These are phyloP conservation scores for Oncorhynchus mykiss DNA, from an alignment of 2,113 vertebrate genomes.

Conservation along the genomic window DNA sequence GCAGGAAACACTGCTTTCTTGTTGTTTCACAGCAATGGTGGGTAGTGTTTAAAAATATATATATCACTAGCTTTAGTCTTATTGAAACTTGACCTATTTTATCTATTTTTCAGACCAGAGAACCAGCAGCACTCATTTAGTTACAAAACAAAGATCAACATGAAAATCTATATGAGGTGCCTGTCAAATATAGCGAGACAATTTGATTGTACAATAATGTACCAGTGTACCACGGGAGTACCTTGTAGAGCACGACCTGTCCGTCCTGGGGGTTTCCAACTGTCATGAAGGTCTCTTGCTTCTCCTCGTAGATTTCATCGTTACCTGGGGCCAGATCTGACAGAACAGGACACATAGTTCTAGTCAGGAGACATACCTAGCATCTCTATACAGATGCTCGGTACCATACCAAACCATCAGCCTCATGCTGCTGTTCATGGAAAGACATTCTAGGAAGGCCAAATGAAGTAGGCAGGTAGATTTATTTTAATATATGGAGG, in stretches of 20 bases:
- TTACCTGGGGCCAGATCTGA: conserved; percentile 93
- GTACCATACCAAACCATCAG: background rate
- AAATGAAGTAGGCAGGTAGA: background rate
- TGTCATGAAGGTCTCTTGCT: conserved; percentile 88
- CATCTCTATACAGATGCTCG: background rate
- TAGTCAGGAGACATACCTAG: too few species aligned
- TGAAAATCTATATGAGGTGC: too few species aligned
- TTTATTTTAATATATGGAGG: background rate
- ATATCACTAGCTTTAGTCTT: too few species aligned
- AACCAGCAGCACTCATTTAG: too few species aligned
- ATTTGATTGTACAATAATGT: too few species aligned
- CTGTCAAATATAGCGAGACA: too few species aligned
- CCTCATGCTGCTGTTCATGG: background rate
- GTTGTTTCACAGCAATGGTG: too few species aligned
- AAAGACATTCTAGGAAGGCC: background rate
- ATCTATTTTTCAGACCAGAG: too few species aligned
- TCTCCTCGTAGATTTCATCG: conserved; percentile 96
- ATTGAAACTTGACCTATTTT: too few species aligned
- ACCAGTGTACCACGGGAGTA: conserved; percentile 39
- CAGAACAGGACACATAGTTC: background rate
- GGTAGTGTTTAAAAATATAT: too few species aligned
- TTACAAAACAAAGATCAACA: too few species aligned
- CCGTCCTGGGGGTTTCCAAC: conserved; percentile 92
- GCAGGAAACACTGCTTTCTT: conserved; percentile 3
- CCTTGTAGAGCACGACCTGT: conserved; percentile 95